Percentiles rank a stretch among this genome's conserved stretches.
phyloP scores from a whole-genome alignment of 2,797 vertebrate genomes.

The Anas bernieri region DNA sequence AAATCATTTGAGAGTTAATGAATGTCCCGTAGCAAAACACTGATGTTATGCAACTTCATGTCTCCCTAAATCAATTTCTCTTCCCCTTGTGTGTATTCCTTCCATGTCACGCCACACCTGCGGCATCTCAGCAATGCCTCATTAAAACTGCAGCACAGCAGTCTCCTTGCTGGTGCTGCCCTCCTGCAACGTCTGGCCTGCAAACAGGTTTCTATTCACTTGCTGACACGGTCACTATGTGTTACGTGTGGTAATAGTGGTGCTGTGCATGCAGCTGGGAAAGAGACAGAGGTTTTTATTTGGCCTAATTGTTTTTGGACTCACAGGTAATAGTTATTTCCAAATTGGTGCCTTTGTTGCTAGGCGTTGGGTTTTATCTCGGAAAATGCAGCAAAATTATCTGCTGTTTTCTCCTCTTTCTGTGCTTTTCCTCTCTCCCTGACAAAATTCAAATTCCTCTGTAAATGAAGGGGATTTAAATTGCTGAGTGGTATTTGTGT shows the following conservation, averaged over 20 bases:
- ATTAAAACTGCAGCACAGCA: background rate
- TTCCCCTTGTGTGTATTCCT: background rate
- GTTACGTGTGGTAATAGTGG: background rate
- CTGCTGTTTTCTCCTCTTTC: background rate
- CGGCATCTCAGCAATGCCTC: background rate
- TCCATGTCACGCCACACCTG: background rate
- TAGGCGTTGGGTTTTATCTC: background rate
- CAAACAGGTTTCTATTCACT: background rate
- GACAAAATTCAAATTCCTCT: background rate
- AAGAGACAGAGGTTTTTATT: background rate
- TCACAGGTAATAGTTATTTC: background rate
- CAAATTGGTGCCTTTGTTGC: background rate
- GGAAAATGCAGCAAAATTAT: background rate
- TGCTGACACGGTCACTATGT: rapidly evolving
- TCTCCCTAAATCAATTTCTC: constrained; percentile 30
- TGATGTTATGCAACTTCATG: background rate
- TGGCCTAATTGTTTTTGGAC: background rate
- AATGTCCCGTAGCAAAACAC: background rate
- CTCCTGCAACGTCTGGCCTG: background rate
- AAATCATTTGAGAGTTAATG: background rate
- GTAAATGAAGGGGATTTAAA: background rate
- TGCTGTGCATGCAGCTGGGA: background rate
- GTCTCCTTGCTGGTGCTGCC: background rate
- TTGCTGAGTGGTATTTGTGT: background rate
- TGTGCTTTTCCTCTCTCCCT: background rate